These are phyloP conservation scores for Magallana gigas DNA, from an alignment of 1,140 invertebrate species.

Conservation along the genomic window DNA sequence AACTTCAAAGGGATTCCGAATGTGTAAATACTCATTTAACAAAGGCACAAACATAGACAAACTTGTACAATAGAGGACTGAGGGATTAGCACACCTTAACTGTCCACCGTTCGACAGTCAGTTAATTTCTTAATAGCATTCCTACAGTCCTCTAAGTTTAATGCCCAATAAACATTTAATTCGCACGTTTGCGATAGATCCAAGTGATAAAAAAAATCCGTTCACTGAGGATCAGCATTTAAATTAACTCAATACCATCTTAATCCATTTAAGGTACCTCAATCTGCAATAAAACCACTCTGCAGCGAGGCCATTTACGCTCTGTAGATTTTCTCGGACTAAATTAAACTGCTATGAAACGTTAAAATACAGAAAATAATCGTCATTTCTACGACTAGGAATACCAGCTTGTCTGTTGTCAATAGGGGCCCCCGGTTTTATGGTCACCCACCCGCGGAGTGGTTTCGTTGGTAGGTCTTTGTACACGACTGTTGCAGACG, in stretches of 20 bases:
- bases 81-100: slow-evolving; percentile 25
- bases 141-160: neutral
- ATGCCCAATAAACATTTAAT: slow-evolving; percentile 27
- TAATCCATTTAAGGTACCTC: slow-evolving; percentile 36
- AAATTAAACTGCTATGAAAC: slow-evolving; percentile 34
- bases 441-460: slow-evolving; percentile 12
- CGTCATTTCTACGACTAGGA: neutral
- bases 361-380: slow-evolving; percentile 26
- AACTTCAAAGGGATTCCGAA: neutral
- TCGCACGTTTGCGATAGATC: slow-evolving; percentile 24
- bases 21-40: neutral
- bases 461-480: neutral
- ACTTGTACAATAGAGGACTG: neutral
- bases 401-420: neutral
- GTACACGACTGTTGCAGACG: neutral
- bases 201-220: neutral
- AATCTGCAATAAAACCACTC: slow-evolving; percentile 36
- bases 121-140: slow-evolving; percentile 17
- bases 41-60: neutral
- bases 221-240: slow-evolving; percentile 15
- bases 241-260: slow-evolving; percentile 32
- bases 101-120: neutral
- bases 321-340: slow-evolving; percentile 21
- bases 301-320: slow-evolving; percentile 11
- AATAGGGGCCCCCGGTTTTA: neutral